Conservation (phyloP, 2,113 vertebrate genomes). For the Megaptera novaeangliae region DNA sequence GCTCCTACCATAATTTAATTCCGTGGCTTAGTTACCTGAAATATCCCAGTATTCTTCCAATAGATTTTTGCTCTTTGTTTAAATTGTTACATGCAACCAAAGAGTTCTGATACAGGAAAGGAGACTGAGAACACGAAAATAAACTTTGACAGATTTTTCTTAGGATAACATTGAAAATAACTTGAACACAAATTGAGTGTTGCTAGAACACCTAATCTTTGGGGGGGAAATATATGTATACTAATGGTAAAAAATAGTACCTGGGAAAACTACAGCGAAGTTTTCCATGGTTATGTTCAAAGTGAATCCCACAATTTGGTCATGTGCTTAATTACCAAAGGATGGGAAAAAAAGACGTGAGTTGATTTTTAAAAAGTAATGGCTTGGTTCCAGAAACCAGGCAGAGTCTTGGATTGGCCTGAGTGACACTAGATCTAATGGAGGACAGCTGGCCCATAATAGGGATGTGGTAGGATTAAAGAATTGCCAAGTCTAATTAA, state of each 20-base stretch:
- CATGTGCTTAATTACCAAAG: background rate
- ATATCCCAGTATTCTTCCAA: background rate
- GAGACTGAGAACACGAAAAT: background rate
- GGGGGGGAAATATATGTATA: background rate
- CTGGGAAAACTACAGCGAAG: background rate
- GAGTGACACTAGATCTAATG: background rate
- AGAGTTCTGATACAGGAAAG: constrained; percentile 12
- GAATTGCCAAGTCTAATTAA: background rate
- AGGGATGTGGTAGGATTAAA: background rate
- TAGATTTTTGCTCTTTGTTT: background rate
- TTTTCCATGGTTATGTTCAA: background rate
- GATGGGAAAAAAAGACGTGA: background rate
- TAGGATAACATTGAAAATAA: background rate
- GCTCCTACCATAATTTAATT: background rate
- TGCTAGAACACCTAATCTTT: background rate
- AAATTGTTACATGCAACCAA: background rate
- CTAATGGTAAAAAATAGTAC: background rate
- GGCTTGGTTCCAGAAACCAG: background rate
- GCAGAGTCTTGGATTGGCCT: background rate
- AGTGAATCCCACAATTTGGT: background rate
- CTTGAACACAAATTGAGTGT: background rate
- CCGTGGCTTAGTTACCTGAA: background rate
- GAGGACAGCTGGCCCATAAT: background rate
- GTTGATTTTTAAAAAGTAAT: background rate
- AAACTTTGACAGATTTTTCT: background rate